These are phyloP conservation scores for Australoheros facetus DNA, from an alignment of 2,797 vertebrate species.

Conservation along the genomic window DNA sequence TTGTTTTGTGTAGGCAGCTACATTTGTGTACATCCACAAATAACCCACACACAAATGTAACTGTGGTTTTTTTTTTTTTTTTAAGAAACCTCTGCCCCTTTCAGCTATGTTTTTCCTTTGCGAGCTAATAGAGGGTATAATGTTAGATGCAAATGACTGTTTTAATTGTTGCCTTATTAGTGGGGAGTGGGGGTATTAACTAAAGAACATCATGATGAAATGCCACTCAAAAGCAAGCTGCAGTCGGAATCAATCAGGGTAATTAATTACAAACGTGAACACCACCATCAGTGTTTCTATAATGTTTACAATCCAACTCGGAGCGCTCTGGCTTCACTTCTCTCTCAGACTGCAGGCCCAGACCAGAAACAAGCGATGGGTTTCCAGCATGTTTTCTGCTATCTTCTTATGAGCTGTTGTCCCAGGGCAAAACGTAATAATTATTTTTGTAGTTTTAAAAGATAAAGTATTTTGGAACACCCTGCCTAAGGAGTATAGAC, in stretches of 20 bases:
- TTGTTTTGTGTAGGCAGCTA: constrained; percentile 9
- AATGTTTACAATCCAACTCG: constrained; percentile 65
- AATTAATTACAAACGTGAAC: constrained; percentile 73
- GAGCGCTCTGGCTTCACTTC: constrained; percentile 31
- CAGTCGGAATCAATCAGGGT: constrained; percentile 74
- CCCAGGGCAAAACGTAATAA: constrained; percentile 61
- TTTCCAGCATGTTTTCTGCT: constrained; percentile 22
- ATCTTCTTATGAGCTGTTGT: constrained; percentile 44
- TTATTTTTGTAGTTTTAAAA: constrained; percentile 51
- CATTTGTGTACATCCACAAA: neutral
- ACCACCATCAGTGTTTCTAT: constrained; percentile 60
- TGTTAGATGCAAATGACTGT: constrained; percentile 76
- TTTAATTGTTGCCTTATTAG: constrained; percentile 78
- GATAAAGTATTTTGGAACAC: constrained; percentile 47
- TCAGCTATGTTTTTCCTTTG: constrained; percentile 34
- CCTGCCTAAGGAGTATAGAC: constrained; percentile 36
- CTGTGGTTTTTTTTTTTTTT: constrained; percentile 10
- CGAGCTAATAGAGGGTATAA: constrained; percentile 71
- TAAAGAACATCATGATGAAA: constrained; percentile 80
- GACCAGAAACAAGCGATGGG: constrained; percentile 1
- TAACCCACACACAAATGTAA: neutral
- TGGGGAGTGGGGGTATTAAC: constrained; percentile 67
- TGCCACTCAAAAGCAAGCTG: constrained; percentile 69
- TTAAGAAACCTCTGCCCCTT: constrained; percentile 37
- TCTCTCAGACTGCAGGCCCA: constrained; percentile 19